Evolutionary conservation across 2,113 vertebrate genomes (phyloP).

Genomic region (Indicator maculatus): DNA sequence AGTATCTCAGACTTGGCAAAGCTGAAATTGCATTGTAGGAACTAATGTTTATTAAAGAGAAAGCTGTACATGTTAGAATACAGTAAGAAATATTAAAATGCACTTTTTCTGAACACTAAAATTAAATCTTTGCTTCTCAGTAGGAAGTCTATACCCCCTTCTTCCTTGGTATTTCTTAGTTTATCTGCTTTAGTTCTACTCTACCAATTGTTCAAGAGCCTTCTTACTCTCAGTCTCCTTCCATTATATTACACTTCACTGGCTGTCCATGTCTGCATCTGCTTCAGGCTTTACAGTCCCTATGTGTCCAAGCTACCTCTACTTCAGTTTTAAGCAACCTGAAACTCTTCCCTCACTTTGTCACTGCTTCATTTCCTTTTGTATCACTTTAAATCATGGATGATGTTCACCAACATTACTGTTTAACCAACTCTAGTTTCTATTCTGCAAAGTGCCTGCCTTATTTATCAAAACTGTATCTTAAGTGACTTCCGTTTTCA

Average conservation of each 20-base stretch:
- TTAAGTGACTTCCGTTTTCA: not conserved
- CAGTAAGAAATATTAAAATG: slow-evolving; percentile 1
- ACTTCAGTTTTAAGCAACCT: not conserved
- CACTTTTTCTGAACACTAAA: not conserved
- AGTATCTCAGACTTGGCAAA: not conserved
- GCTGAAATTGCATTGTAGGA: not conserved
- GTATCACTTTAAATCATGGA: not conserved
- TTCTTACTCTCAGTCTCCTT: not conserved
- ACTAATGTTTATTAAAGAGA: slow-evolving; percentile 5
- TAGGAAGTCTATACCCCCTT: not conserved
- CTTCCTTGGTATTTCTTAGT: not conserved
- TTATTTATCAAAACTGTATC: not conserved
- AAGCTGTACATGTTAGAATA: not conserved
- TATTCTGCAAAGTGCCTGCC: not conserved
- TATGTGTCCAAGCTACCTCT: not conserved
- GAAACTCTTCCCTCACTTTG: not conserved
- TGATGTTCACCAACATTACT: not conserved
- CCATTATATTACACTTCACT: not conserved
- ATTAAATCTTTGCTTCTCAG: not conserved
- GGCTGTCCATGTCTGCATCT: not conserved
- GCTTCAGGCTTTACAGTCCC: not conserved
- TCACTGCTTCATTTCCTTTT: not conserved
- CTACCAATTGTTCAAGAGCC: not conserved
- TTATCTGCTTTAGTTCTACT: not conserved
- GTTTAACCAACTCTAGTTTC: not conserved